phyloP scores from a whole-genome alignment of 2,797 vertebrate genomes.

The Urocyon cinereoargenteus region DNA sequence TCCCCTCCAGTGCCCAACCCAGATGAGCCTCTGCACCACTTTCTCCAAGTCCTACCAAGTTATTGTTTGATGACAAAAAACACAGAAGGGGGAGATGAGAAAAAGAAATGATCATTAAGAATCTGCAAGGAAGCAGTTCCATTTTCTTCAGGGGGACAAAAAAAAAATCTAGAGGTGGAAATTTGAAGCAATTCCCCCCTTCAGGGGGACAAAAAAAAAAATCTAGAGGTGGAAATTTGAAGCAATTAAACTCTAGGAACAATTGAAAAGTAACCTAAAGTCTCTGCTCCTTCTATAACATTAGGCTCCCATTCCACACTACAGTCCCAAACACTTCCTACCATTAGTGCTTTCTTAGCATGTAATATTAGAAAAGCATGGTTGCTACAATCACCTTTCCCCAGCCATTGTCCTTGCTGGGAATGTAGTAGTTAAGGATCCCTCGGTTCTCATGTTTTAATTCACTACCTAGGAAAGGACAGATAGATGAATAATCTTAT shows the following conservation, averaged over 20 bases:
- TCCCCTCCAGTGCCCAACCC: not conserved
- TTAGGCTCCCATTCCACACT: not conserved
- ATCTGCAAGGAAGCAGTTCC: not conserved
- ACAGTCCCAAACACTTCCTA: not conserved
- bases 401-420: conserved; percentile 41
- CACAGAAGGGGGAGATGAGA: not conserved
- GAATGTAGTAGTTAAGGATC: conserved; percentile 17
- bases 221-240: not conserved
- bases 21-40: not conserved
- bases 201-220: not conserved
- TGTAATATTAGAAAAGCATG: not conserved
- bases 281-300: not conserved
- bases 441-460: conserved; percentile 17
- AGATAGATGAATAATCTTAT: not conserved
- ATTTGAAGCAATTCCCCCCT: not conserved
- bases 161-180: not conserved
- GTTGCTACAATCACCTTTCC: conserved; percentile 26
- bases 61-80: not conserved
- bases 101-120: not conserved
- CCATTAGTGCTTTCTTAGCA: not conserved
- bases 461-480: conserved; percentile 35
- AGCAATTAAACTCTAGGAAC: not conserved
- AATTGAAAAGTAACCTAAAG: not conserved
- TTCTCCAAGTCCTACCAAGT: not conserved
- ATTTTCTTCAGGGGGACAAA: not conserved